Conservation (phyloP, 2,113 vertebrate species). For the Myotis yumanensis region DNA sequence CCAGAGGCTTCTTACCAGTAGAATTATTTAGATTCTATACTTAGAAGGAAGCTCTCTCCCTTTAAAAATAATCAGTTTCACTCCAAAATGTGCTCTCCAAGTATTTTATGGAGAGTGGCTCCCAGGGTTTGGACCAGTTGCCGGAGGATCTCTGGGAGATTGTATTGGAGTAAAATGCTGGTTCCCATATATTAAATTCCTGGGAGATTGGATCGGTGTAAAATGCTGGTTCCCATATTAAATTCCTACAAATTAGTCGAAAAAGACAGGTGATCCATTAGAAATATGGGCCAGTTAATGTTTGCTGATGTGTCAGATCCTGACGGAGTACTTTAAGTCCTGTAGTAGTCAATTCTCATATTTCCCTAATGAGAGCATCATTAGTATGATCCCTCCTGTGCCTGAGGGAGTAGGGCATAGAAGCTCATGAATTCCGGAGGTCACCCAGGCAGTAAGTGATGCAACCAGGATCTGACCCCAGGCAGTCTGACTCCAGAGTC, state of each 20-base stretch:
- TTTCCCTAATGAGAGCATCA: not conserved
- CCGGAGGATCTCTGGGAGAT: not conserved
- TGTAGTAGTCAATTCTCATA: not conserved
- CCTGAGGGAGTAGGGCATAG: not conserved
- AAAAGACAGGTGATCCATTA: not conserved
- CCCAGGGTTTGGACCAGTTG: not conserved
- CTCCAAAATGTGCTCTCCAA: not conserved
- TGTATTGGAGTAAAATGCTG: not conserved
- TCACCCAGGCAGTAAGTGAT: not conserved
- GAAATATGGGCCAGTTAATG: not conserved
- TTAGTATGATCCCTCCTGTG: not conserved
- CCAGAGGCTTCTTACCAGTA: not conserved
- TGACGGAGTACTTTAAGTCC: not conserved
- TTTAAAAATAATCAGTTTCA: not conserved
- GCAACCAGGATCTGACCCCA: not conserved
- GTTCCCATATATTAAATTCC: not conserved
- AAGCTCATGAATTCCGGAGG: not conserved
- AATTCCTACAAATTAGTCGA: not conserved
- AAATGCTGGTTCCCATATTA: not conserved
- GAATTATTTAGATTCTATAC: not conserved
- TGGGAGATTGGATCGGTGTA: not conserved
- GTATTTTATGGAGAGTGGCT: not conserved
- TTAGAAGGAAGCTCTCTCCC: not conserved
- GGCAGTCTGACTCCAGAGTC: not conserved
- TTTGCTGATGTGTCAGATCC: not conserved